Evolutionary conservation across 1,140 invertebrate species (phyloP).

Genomic region (Saccostrea echinata): DNA sequence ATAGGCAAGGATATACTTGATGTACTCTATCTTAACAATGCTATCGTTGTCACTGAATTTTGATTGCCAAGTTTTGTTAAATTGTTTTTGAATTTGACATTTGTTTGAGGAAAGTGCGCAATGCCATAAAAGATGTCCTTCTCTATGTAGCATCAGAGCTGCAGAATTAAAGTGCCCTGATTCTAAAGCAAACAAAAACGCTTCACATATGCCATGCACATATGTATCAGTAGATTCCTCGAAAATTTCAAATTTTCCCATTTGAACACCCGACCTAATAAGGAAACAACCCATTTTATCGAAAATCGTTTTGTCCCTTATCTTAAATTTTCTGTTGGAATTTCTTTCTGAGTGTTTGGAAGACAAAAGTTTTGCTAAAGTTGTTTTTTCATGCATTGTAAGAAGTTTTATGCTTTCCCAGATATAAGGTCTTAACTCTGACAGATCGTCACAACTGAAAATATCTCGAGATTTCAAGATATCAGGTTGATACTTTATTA

Average conservation of each 20-base stretch:
- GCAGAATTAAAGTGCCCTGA: constrained; percentile 41
- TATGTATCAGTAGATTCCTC: neutral
- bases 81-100: constrained; percentile 43
- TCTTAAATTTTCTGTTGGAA: neutral
- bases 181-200: constrained; percentile 36
- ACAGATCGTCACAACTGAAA: neutral
- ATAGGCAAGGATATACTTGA: constrained; percentile 17
- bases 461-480: neutral
- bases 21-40: neutral
- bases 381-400: neutral
- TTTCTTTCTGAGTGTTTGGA: neutral
- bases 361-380: constrained; percentile 40
- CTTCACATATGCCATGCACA: constrained; percentile 44
- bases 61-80: neutral
- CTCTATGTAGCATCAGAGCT: constrained; percentile 22
- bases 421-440: constrained; percentile 10
- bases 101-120: constrained; percentile 40
- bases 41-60: neutral
- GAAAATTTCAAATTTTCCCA: constrained; percentile 19
- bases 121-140: constrained; percentile 40
- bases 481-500: constrained; percentile 37
- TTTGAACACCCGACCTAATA: neutral
- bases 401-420: neutral
- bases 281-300: constrained; percentile 17
- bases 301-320: neutral